These are phyloP conservation scores for Apantesis nais DNA, from an alignment of 2,888 invertebrate genomes.

Conservation along the genomic window DNA sequence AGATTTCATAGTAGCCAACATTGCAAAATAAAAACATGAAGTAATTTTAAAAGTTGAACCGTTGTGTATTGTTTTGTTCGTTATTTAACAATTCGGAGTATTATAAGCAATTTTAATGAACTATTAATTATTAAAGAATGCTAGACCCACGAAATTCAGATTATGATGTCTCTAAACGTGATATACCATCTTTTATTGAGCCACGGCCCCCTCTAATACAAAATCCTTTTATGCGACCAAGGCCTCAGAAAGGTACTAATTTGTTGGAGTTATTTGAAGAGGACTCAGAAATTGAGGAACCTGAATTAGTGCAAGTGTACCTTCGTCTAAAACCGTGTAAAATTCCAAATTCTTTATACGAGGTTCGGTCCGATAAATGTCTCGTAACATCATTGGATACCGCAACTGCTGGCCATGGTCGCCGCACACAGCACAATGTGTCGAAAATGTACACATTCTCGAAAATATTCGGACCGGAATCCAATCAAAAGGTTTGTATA, in stretches of 20 bases:
- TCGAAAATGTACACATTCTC: constrained; percentile 81
- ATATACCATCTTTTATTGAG: constrained; percentile 81
- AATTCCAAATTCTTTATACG: constrained; percentile 67
- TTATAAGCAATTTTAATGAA: constrained; percentile 16
- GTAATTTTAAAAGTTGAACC: constrained; percentile 50
- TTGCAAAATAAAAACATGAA: constrained; percentile 19
- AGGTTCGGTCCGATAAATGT: constrained; percentile 71
- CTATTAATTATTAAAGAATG: constrained; percentile 45
- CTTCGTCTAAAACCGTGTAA: constrained; percentile 81
- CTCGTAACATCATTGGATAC: constrained; percentile 73
- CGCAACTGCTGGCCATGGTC: constrained; percentile 72
- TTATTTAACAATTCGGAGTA: constrained; percentile 1
- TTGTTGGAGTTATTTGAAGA: constrained; percentile 74
- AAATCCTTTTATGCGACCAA: constrained; percentile 79
- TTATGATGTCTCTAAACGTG: constrained; percentile 62
- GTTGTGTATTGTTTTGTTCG: constrained; percentile 51
- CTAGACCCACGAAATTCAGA: constrained; percentile 66
- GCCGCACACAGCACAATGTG: constrained; percentile 76
- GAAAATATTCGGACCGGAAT: constrained; percentile 71
- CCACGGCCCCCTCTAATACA: constrained; percentile 75
- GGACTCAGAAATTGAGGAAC: constrained; percentile 69
- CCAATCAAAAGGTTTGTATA: constrained; percentile 69
- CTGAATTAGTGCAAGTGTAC: constrained; percentile 82
- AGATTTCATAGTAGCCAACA: constrained; percentile 1
- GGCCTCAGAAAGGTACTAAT: constrained; percentile 75